Evolutionary conservation across 1,140 invertebrate species (phyloP), one percentile per base, ranked within the genome.

Genomic region (Anthonomus grandis): DNA sequence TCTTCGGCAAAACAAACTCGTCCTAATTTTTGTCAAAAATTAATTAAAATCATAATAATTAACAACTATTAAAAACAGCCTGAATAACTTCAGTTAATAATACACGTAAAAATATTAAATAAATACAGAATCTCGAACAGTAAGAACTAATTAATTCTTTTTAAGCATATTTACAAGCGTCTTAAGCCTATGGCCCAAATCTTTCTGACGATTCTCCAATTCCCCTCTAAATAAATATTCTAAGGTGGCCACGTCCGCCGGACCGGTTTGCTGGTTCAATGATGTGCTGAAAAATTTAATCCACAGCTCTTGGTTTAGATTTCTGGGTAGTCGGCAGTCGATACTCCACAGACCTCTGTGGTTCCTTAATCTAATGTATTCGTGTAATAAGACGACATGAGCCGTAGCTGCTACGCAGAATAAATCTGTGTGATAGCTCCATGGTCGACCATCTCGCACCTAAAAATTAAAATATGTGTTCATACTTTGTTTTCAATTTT

Each of bases 381-480:
- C 85, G 21, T 89, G 88, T 76, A 93, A 91, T 17, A 94, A 72
- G 56, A 95, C 75, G 38, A 89, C 87, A 75, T 95, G 88, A 55
- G 92, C 86, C 18, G 90, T 89, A 17, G 88, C 89, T 52, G 89
- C 89, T 53, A 94, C 72, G 60, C 92, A 93, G 78, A 87, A 95
- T 59, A 93, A 76, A 78, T 96, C 93, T 25, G 89, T 90, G 76
- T 96, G 93, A 73, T 92, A 95, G 23, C 87, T 93, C 94, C 94
- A 97, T 2, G 90, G 88, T 65, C 83, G 83, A 34, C 85, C 80
- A 57, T 90, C 90, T 6, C 65, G 48, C 1, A 57, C 55, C 55
- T 57, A 24, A 3, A 54, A 54, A 23, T 13, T n/a, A n/a, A n/a
- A n/a, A n/a, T n/a, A n/a, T n/a, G n/a, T n/a, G n/a, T n/a, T n/a